Conservation (phyloP, 2,797 vertebrate species). For the Naso thynnoides region DNA sequence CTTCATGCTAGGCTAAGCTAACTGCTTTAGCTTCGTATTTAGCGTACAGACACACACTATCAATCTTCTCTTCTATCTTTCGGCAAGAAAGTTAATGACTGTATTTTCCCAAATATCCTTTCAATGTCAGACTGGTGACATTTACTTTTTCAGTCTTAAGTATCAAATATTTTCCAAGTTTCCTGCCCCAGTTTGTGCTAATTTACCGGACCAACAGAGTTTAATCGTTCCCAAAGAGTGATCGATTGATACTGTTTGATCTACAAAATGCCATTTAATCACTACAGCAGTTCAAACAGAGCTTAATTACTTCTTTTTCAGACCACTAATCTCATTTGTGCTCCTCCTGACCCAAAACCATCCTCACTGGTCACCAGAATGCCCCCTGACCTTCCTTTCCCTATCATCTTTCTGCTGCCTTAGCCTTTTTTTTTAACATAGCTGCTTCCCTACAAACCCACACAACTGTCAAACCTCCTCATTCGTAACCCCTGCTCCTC, state of each 20-base stretch:
- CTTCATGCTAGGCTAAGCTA: too few relatives aligned
- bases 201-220: neutral
- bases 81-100: neutral
- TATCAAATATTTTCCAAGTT: neutral
- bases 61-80: too few relatives aligned
- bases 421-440: conserved; percentile 9
- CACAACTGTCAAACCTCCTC: conserved; percentile 1
- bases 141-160: neutral
- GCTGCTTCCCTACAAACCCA: conserved; percentile 1
- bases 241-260: conserved; percentile 13
- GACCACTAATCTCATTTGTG: conserved; percentile 50
- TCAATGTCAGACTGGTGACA: neutral
- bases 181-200: conserved; percentile 7
- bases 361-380: conserved; percentile 43
- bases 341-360: conserved; percentile 45
- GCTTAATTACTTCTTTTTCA: conserved; percentile 32
- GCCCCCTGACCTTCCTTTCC: conserved; percentile 39
- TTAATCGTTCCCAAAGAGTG: conserved; percentile 17
- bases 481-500: neutral
- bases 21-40: too few relatives aligned
- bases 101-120: neutral
- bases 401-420: conserved; percentile 35
- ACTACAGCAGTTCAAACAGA: conserved; percentile 20
- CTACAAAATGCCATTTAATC: conserved; percentile 16
- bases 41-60: too few relatives aligned